These are phyloP conservation scores for Diplogasteroides magnus DNA, from an alignment of 1,140 invertebrate genomes.

Conservation along the genomic window DNA sequence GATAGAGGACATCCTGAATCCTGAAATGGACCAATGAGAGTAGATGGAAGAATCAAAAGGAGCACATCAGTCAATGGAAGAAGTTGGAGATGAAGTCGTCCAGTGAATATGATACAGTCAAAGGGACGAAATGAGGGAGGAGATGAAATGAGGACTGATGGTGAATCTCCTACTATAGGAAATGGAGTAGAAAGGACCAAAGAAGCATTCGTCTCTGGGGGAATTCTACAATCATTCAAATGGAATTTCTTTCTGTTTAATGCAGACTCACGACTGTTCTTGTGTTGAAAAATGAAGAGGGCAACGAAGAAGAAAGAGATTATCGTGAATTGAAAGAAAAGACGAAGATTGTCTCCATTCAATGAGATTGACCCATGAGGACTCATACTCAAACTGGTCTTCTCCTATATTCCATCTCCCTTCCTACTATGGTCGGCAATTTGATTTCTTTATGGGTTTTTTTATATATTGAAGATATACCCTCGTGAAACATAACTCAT, in stretches of 20 bases:
- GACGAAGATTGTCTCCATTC: not conserved
- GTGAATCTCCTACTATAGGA: not conserved
- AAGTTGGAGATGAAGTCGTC: not conserved
- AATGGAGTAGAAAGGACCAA: not conserved
- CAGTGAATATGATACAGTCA: not conserved
- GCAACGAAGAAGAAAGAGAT: not conserved
- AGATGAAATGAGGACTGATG: not conserved
- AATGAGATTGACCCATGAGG: not conserved
- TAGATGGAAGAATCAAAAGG: too few species aligned
- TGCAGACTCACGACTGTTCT: too few species aligned
- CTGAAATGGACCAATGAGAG: not conserved
- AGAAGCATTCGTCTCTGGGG: not conserved
- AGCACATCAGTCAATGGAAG: not conserved
- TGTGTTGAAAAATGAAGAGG: too few species aligned
- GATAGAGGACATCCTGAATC: not conserved
- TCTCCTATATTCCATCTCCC: too few species aligned
- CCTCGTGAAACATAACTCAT: too few species aligned
- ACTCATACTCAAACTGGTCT: not conserved
- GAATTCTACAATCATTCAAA: not conserved
- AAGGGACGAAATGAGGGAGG: not conserved
- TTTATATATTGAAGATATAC: too few species aligned
- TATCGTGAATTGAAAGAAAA: not conserved
- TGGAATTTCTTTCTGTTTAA: not conserved
- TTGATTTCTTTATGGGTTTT: too few species aligned
- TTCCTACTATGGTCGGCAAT: too few species aligned